Conservation (phyloP, 2,888 invertebrate genomes). For the Baronia brevicornis region DNA sequence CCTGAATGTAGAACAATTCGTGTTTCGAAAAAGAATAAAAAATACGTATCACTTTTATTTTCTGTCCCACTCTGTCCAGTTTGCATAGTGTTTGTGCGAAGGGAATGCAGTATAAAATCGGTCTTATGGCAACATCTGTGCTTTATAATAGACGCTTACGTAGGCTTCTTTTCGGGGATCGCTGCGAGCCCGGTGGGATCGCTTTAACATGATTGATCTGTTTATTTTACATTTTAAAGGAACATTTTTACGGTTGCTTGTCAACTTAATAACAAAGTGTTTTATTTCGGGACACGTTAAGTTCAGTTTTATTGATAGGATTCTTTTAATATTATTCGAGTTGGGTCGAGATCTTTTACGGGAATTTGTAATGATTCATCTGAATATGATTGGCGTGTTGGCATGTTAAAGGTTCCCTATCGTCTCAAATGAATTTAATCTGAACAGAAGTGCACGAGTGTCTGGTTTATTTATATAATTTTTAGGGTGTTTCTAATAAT, state of each 20-base stretch:
- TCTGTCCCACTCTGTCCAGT: slow-evolving; percentile 43
- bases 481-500: slow-evolving; percentile 8
- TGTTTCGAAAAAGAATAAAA: slow-evolving; percentile 65
- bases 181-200: slow-evolving; percentile 69
- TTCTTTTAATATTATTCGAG: slow-evolving; percentile 65
- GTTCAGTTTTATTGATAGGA: slow-evolving; percentile 73
- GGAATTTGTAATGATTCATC: slow-evolving; percentile 31
- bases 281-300: slow-evolving; percentile 71
- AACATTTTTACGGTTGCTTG: slow-evolving; percentile 76
- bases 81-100: slow-evolving; percentile 32
- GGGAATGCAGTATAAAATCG: slow-evolving; percentile 49
- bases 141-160: slow-evolving; percentile 73
- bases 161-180: slow-evolving; percentile 74
- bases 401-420: slow-evolving; percentile 19
- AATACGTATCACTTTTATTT: slow-evolving; percentile 65
- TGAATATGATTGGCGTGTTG: slow-evolving; percentile 29
- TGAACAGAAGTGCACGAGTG: slow-evolving; percentile 12
- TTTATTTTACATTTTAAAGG: slow-evolving; percentile 76
- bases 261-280: slow-evolving; percentile 75
- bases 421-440: slow-evolving; percentile 13
- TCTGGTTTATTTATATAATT: slow-evolving; percentile 3
- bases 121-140: slow-evolving; percentile 72
- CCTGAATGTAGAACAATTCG: slow-evolving; percentile 72
- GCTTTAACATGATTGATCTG: slow-evolving; percentile 75
- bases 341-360: slow-evolving; percentile 38